phyloP scores from a whole-genome alignment of 1,140 invertebrate genomes.

The Apis cerana region DNA sequence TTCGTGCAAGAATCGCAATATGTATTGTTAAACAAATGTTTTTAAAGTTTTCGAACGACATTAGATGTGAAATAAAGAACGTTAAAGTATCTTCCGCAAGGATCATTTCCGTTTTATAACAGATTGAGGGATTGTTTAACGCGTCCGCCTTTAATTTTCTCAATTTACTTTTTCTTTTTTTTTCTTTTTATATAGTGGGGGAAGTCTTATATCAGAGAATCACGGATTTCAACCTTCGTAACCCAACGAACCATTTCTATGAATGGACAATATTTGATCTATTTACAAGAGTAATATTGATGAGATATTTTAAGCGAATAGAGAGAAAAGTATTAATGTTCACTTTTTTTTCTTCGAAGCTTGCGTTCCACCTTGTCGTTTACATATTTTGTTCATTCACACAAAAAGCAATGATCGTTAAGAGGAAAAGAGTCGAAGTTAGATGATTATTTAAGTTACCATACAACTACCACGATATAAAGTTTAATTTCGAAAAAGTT shows the following conservation, averaged over 20 bases:
- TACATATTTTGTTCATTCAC: slow-evolving; percentile 27
- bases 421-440: slow-evolving; percentile 48
- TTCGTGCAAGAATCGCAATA: slow-evolving; percentile 35
- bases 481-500: slow-evolving; percentile 47
- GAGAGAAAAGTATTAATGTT: slow-evolving; percentile 51
- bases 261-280: slow-evolving; percentile 37
- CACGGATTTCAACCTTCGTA: neutral
- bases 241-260: slow-evolving; percentile 18
- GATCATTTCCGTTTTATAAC: slow-evolving; percentile 7
- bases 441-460: slow-evolving; percentile 51
- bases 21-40: neutral
- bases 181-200: neutral
- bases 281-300: slow-evolving; percentile 52
- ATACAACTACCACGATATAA: slow-evolving; percentile 47
- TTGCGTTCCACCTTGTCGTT: slow-evolving; percentile 21
- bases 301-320: slow-evolving; percentile 48
- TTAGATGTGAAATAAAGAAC: slow-evolving; percentile 8
- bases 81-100: neutral
- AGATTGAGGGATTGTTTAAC: slow-evolving; percentile 28
- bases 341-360: slow-evolving; percentile 28
- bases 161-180: too few relatives aligned
- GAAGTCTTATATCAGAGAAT: slow-evolving; percentile 23
- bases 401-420: slow-evolving; percentile 52
- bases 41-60: slow-evolving; percentile 11
- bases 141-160: slow-evolving; percentile 23